phyloP scores from a whole-genome alignment of 2,113 vertebrate species.

The Mus spicilegus region DNA sequence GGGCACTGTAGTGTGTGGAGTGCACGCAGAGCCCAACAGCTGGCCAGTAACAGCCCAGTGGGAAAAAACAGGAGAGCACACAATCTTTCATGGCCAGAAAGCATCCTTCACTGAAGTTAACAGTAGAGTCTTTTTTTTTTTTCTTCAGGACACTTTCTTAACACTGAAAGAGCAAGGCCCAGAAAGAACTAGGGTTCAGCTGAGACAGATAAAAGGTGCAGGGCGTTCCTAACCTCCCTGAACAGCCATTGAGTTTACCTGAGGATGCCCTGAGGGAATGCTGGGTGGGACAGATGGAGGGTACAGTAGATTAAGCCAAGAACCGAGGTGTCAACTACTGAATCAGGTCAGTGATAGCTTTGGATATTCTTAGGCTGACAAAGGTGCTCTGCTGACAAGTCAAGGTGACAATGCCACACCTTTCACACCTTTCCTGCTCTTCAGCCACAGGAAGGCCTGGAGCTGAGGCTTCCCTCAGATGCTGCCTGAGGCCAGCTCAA shows the following conservation, averaged over 20 bases:
- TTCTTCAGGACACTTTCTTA: neutral
- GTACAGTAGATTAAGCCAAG: rapidly evolving
- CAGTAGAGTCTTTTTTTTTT: too few relatives aligned
- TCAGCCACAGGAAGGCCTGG: neutral
- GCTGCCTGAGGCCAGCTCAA: neutral
- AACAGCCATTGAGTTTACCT: neutral
- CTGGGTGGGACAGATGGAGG: neutral
- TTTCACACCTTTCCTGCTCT: too few relatives aligned
- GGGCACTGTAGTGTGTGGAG: rapidly evolving
- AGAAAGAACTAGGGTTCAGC: rapidly evolving
- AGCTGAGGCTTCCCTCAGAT: neutral
- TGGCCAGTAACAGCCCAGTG: neutral
- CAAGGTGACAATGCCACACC: neutral
- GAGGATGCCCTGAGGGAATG: neutral
- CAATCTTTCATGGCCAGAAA: neutral
- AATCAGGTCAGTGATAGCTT: neutral
- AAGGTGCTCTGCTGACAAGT: neutral
- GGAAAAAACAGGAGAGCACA: neutral
- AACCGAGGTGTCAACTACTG: too few relatives aligned
- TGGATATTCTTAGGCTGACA: neutral
- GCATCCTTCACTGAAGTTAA: neutral
- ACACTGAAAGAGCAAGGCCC: neutral
- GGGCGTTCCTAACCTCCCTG: neutral
- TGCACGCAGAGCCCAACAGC: neutral
- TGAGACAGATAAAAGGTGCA: neutral